Evolutionary conservation across 2,888 invertebrate species (phyloP), one percentile per base, ranked within the genome.

Genomic region (Latheticus oryzae): DNA sequence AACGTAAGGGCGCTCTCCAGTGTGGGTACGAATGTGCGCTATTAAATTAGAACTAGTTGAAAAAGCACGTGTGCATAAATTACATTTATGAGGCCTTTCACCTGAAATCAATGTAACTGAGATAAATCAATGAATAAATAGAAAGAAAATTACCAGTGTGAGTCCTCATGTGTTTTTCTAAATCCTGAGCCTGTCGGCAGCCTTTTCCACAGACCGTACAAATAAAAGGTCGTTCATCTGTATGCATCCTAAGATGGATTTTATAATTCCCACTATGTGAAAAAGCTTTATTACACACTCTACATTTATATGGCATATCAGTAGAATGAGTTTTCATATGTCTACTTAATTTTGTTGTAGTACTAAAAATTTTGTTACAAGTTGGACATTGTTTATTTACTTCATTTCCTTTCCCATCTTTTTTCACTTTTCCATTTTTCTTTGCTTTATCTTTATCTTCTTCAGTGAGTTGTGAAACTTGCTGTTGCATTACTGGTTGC

Each of bases 21-120:
- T 78, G 55, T 81, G 80, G 4, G 77, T 80, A 24, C 80, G 68
- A 24, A 78, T 75, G 61, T 81, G 81, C 1, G 80, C 80, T 43
- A 78, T 78, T 23, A 81, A 64, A 69, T 80, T 80, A 3, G 80
- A 80, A 58, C 79, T 77, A n/a, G 80, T 80, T 1, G 79, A 79
- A 64, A 81, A 81, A 2, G 78, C 78, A 65, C 77, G 78, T 5
- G 75, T 72, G 66, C 81, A 81, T 37, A 78, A 67, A 5, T 72
- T 69, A 57, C 81, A 81, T 51, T 77, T 76, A 62, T 80, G 80
- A 2, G 80, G 80, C 51, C 77, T 72, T 66, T 80, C 80, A 21
- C 79, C 79, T 78, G 61, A 24, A 67, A 66, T 32, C 32, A 50
- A 57, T 12, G 1, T 7, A 21, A 4, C 24, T 50, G 16, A 13